Percentiles rank a stretch among this genome's conserved stretches.
phyloP scores from a whole-genome alignment of 1,140 invertebrate species.

The Galendromus occidentalis region DNA sequence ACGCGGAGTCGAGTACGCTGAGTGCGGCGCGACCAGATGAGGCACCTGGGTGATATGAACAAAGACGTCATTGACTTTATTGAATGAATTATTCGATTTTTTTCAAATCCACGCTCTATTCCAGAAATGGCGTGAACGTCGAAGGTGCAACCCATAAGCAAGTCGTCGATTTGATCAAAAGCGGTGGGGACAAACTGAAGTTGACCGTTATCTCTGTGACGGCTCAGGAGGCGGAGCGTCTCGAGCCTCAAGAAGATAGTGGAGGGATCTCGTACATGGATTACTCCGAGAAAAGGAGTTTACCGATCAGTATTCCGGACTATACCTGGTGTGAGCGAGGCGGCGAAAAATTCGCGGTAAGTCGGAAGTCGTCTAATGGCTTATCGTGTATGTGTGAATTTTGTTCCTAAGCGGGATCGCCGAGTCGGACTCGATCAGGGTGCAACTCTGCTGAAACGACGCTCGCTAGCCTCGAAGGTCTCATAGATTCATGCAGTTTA shows the following conservation, averaged over 20 bases:
- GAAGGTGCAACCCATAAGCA: conserved; percentile 97
- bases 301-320: conserved; percentile 94
- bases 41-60: no score
- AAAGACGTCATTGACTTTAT: no score
- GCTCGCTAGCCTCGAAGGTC: no score
- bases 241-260: conserved; percentile 69
- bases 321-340: conserved; percentile 57
- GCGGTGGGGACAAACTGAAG: conserved; percentile 82
- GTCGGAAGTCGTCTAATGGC: conserved; percentile 16
- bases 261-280: conserved; percentile 76
- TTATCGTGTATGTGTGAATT: background rate
- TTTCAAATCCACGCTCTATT: no score
- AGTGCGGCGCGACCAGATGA: no score
- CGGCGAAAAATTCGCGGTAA: conserved; percentile 71
- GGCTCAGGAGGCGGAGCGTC: conserved; percentile 55
- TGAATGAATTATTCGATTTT: conserved; percentile 17
- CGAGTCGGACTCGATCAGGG: background rate
- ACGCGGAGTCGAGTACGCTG: no score
- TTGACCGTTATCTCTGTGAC: conserved; percentile 90
- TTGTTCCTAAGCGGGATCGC: background rate
- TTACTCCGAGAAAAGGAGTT: conserved; percentile 89
- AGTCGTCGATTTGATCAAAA: conserved; percentile 97
- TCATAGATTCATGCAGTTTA: no score
- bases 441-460: conserved; percentile 7
- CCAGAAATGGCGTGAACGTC: conserved; percentile 86